Percentiles rank a stretch among this genome's conserved stretches.
These are phyloP conservation scores for Phalanger gymnotis DNA, from an alignment of 2,797 vertebrate genomes.

Conservation along the genomic window DNA sequence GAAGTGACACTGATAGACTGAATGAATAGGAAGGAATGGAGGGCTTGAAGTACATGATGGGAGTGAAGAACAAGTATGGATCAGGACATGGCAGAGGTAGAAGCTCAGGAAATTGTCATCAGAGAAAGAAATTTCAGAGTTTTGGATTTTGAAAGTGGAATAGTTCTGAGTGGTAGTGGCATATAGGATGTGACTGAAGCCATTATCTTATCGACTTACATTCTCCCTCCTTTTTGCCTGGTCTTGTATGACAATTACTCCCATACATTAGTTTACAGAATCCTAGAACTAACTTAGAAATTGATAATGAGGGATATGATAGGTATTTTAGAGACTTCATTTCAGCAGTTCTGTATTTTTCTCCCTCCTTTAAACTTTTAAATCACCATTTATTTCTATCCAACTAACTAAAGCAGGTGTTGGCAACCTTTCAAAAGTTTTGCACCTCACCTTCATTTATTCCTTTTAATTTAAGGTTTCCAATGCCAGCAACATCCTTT, in stretches of 20 bases:
- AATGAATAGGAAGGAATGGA: neutral
- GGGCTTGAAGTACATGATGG: neutral
- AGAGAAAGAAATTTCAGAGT: neutral
- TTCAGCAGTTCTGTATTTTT: neutral
- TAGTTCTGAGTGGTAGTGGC: neutral
- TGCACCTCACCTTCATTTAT: slow-evolving; percentile 57
- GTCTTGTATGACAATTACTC: neutral
- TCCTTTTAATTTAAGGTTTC: slow-evolving; percentile 54
- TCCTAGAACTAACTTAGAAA: neutral
- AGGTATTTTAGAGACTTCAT: neutral
- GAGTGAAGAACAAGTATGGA: neutral
- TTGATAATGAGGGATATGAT: neutral
- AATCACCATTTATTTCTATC: slow-evolving; percentile 61
- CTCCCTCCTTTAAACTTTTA: neutral
- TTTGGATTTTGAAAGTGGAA: neutral
- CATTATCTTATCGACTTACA: neutral
- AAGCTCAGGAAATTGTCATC: neutral
- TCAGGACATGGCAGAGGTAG: neutral
- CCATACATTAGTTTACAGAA: neutral
- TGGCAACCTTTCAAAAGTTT: slow-evolving; percentile 37
- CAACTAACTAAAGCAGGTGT: slow-evolving; percentile 56
- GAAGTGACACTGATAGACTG: neutral
- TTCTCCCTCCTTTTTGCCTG: neutral
- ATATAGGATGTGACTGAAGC: neutral
- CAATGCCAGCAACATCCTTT: slow-evolving; percentile 46